Evolutionary conservation across 2,888 invertebrate genomes (phyloP), one percentile per base, ranked within the genome.

Genomic region (Trissolcus japonicus): DNA sequence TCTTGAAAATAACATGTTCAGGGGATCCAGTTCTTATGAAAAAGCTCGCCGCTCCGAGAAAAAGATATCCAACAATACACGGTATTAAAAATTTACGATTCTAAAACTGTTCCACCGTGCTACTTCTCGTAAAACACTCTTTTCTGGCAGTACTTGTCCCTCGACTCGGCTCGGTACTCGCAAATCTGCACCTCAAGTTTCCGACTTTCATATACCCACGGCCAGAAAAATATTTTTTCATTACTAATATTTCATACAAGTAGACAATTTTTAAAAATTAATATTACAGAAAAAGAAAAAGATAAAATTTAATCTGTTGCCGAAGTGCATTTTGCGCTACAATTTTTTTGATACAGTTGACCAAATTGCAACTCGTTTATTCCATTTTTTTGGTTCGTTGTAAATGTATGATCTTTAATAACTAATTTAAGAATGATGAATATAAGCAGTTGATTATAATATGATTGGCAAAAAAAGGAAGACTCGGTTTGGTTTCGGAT

Each of bases 401-500:
- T 43, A 43, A 43, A 43, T n/a, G 43, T 43, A 6, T 6, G 2
- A 43, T 43, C 7, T 43, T 4, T 43, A 25, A 43, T n/a, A 6
- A 43, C 6, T 13, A 43, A 14, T 43, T 43, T n/a, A n/a, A 14
- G 9, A 43, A 43, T 43, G n/a, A 43, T 43, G n/a, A 43, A n/a
- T 43, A 43, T 43, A 43, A 43, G 43, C 11, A 43, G n/a, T 14
- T 13, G n/a, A 21, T 25, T 25, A 13, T 7, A 29, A 13, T n/a
- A 40, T 40, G 55, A 40, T 16, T 40, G 40, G 19, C 41, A 35
- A 56, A 61, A n/a, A 69, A 69, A 61, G 55, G 50, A 69, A 69
- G 62, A 60, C 71, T 75, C 55, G 43, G 59, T 72, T 69, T 67
- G 76, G 51, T 63, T 71, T 60, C 56, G 72, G 67, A 67, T 60